Base-by-base conservation (phyloP, 2,888 invertebrate species). In the Agriopis marginaria region DNA sequence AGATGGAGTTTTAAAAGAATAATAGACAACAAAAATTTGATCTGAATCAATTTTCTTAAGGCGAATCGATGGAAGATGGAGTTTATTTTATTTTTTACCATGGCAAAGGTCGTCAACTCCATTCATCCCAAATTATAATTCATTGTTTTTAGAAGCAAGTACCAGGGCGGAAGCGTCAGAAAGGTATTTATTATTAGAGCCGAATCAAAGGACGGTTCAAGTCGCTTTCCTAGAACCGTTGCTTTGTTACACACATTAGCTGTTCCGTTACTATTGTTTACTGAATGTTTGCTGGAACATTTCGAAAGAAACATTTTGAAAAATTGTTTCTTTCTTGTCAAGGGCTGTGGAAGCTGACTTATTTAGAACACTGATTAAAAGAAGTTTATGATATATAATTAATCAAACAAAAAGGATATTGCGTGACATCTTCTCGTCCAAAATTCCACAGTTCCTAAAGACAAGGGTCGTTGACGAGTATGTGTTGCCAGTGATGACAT, bases 131-230 rank as follows among this genome's bases (percentile, higher is more conserved):
- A 50, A 42, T 55, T 51, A 62, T 70, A 63, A 60, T 47, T 59
- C 54, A 65, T 58, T 64, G 55, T 71, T 69, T 75, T 71, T 65
- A 66, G 64, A 66, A 64, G 72, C 70, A 79, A 79, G 80, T 84
- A 83, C 82, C 70, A 82, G 82, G 81, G 81, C 87, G 86, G 87
- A 87, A 88, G 86, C 84, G 80, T 80, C 80, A 77, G 73, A 79
- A 80, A 70, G 80, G 77, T 87, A 83, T 88, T 88, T 88, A 81
- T 88, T 88, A 82, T 85, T 87, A 72, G 81, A 83, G 77, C 76
- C 68, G 84, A 86, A 87, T 88, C 88, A 88, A 88, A 88, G 86
- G 84, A 82, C 82, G 79, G 53, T 76, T 65, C 72, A 77, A 74
- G 71, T 49, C 71, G 72, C 63, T 77, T 86, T 86, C 85, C 77